Evolutionary conservation across 2,113 vertebrate genomes (phyloP).

Genomic region (Astur gentilis): DNA sequence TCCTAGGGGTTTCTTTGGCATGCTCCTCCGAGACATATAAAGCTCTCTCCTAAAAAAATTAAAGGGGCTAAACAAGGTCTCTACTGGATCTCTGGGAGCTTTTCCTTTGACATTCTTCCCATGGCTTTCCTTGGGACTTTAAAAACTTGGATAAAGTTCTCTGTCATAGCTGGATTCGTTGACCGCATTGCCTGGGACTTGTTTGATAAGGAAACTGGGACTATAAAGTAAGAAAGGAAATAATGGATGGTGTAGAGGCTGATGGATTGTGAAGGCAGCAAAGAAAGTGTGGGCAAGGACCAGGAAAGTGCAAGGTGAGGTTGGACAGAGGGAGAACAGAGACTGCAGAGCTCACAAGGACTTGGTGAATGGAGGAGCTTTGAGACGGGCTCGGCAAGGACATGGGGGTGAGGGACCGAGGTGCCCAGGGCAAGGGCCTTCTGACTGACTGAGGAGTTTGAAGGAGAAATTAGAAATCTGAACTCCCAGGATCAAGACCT

Average conservation of each 20-base stretch:
- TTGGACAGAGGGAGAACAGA: not conserved
- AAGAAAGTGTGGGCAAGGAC: not conserved
- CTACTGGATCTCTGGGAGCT: not conserved
- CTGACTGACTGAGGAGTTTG: not conserved
- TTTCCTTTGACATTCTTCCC: not conserved
- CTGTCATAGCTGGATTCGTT: not conserved
- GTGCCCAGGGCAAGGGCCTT: accelerated
- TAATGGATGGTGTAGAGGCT: not conserved
- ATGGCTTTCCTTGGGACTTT: not conserved
- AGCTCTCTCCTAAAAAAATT: not conserved
- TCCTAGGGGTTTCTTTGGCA: not conserved
- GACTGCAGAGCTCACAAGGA: not conserved
- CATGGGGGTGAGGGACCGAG: not conserved
- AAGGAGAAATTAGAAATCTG: not conserved
- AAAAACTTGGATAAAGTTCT: not conserved
- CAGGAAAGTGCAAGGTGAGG: not conserved
- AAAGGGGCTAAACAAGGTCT: not conserved
- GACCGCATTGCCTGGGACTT: not conserved
- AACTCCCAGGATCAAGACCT: not conserved
- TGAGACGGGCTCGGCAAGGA: not conserved
- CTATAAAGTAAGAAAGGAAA: not conserved
- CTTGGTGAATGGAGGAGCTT: not conserved
- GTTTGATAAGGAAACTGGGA: not conserved
- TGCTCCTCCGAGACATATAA: not conserved
- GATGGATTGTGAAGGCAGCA: not conserved